Evolutionary conservation across 2,888 invertebrate genomes (phyloP), one percentile per base, ranked within the genome.

Genomic region (Lasius fuliginosus): DNA sequence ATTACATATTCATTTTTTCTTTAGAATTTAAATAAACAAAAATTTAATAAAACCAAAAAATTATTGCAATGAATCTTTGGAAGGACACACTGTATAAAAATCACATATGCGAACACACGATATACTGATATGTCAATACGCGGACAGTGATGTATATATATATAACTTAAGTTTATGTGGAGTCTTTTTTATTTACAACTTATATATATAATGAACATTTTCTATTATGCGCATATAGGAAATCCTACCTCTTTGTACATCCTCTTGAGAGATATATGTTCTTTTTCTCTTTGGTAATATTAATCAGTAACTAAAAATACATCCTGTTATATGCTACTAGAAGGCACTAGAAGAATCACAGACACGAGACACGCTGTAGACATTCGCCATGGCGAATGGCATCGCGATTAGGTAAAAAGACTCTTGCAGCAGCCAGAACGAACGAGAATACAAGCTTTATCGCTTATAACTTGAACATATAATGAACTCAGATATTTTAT

Each of bases 261-360:
- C 33, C 12, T 62, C 76, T 74, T 64, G 82, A 23, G 23, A 23
- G 23, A 68, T 83, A 68, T 79, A 49, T 81, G 73, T 79, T 83
- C 36, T 62, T 85, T 69, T 67, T 89, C 86, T 92, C 92, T 92
- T 92, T 92, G 92, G 92, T 86, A 92, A 88, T 89, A 92, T 88
- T 85, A 89, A 87, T 87, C 85, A 65, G 71, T 87, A 85, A 85
- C 84, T 85, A 84, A 88, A 88, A 87, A 89, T 91, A 91, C 85
- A 83, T 83, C 76, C 79, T 73, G 68, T 40, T 85, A 71, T 86
- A 88, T 82, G 88, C 86, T 89, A 90, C 84, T 69, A 77, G 86
- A 92, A 94, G 93, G 91, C 93, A 94, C 93, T 93, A 93, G 93
- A 91, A 91, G 89, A 92, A 94, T 94, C 94, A 94, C 94, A 94